Conservation (phyloP, 2,888 invertebrate genomes). For the Seira musarum region DNA sequence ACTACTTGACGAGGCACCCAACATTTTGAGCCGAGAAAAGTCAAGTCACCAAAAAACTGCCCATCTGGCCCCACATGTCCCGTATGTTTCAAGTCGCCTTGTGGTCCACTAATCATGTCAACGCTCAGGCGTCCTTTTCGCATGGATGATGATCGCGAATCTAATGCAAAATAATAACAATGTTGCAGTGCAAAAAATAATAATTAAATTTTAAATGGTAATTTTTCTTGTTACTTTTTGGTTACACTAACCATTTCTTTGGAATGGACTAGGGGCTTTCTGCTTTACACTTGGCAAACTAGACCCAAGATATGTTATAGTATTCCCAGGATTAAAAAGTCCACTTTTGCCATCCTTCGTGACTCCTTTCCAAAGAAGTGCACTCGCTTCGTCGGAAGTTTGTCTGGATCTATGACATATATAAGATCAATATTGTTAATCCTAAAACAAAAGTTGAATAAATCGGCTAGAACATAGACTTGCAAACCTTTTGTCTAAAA, state of each 20-base stretch:
- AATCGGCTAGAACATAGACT: not conserved
- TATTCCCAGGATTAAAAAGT: constrained; percentile 90
- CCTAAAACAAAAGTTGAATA: not conserved
- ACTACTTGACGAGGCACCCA: constrained; percentile 70
- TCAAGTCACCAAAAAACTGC: constrained; percentile 96
- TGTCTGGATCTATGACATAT: constrained; percentile 71
- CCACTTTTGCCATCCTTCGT: constrained; percentile 93
- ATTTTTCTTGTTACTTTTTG: not conserved
- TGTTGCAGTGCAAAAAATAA: too few species aligned
- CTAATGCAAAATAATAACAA: constrained; percentile 40
- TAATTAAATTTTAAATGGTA: not conserved
- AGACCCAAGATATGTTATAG: constrained; percentile 89
- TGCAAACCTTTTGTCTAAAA: constrained; percentile 85
- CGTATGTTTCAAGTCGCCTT: constrained; percentile 97
- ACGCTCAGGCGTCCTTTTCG: constrained; percentile 81
- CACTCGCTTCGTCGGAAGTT: constrained; percentile 55
- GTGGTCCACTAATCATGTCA: constrained; percentile 97
- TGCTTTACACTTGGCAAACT: constrained; percentile 79
- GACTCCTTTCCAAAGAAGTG: constrained; percentile 87
- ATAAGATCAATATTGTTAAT: not conserved
- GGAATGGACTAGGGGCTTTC: constrained; percentile 72
- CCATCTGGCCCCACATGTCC: constrained; percentile 97
- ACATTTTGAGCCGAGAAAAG: constrained; percentile 78
- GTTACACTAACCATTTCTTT: constrained; percentile 72
- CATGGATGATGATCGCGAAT: constrained; percentile 68